phyloP scores from a whole-genome alignment of 2,797 vertebrate genomes.

The Florisuga fusca region DNA sequence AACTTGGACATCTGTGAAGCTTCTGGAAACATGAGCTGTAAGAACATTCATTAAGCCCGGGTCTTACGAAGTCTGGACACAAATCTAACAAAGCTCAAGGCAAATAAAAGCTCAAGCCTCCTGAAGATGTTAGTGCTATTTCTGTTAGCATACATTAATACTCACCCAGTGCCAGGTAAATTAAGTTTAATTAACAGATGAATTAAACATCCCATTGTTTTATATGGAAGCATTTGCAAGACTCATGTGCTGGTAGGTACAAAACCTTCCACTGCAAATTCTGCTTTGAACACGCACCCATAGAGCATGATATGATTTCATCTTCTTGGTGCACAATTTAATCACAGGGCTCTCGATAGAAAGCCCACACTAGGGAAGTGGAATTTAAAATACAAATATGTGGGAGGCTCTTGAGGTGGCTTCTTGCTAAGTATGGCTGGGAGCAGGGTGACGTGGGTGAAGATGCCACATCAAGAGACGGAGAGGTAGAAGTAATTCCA shows the following conservation, averaged over 20 bases:
- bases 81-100: not conserved
- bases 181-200: not conserved
- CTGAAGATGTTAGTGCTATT: not conserved
- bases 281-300: constrained; percentile 6
- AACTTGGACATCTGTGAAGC: not conserved
- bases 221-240: not conserved
- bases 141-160: not conserved
- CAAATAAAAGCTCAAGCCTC: not conserved
- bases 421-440: constrained; percentile 40
- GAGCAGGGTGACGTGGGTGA: not conserved
- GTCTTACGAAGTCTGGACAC: not conserved
- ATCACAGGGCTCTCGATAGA: constrained; percentile 42
- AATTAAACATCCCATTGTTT: not conserved
- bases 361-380: constrained; percentile 42
- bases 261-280: constrained; percentile 19
- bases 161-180: not conserved
- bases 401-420: constrained; percentile 58
- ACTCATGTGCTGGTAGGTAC: not conserved
- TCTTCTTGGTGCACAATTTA: constrained; percentile 57
- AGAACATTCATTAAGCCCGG: not conserved
- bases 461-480: not conserved
- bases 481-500: not conserved
- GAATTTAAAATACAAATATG: constrained; percentile 66
- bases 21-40: not conserved
- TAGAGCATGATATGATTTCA: constrained; percentile 47